Evolutionary conservation across 2,888 invertebrate species (phyloP).

Genomic region (Colostygia pectinataria): DNA sequence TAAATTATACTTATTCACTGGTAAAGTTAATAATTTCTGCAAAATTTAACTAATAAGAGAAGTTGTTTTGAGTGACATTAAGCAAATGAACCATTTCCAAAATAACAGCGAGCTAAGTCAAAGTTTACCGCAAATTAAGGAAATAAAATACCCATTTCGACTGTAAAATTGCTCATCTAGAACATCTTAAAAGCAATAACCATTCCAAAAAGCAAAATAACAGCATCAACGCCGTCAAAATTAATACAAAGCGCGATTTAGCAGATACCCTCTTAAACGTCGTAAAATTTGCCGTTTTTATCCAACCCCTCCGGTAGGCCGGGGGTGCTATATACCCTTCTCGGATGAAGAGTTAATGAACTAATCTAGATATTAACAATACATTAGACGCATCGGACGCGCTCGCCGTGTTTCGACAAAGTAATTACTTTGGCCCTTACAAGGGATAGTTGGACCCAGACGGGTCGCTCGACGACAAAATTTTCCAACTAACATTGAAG

Average conservation of each 20-base stretch:
- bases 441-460: conserved; percentile 48
- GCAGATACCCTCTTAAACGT: conserved; percentile 62
- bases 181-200: conserved; percentile 42
- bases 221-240: conserved; percentile 68
- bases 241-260: conserved; percentile 71
- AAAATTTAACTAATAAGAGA: neutral
- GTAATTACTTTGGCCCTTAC: conserved; percentile 56
- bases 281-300: conserved; percentile 65
- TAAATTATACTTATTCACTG: neutral
- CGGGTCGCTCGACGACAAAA: conserved; percentile 39
- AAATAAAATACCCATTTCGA: conserved; percentile 59
- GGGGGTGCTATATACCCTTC: conserved; percentile 42
- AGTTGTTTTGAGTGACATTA: conserved; percentile 14
- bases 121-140: conserved; percentile 55
- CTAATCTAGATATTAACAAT: conserved; percentile 82
- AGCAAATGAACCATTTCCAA: conserved; percentile 21
- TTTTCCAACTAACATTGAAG: conserved; percentile 44
- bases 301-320: conserved; percentile 45
- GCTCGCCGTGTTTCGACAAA: conserved; percentile 53
- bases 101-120: conserved; percentile 26
- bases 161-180: conserved; percentile 34
- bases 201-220: conserved; percentile 56
- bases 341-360: conserved; percentile 80
- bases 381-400: conserved; percentile 79
- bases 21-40: neutral